Base-by-base conservation (phyloP, 2,797 vertebrate genomes). In the Pempheris klunzingeri region DNA sequence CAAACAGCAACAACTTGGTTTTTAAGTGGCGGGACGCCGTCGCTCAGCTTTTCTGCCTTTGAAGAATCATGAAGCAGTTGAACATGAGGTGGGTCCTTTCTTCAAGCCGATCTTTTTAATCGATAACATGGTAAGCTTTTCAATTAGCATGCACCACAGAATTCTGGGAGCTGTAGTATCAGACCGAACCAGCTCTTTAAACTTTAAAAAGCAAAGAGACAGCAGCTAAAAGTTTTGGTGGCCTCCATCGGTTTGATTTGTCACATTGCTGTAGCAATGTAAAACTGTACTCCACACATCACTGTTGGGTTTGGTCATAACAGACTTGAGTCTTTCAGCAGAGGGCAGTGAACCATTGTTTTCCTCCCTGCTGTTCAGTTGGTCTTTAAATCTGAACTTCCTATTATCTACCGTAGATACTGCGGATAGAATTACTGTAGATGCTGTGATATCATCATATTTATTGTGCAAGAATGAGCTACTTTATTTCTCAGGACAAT, bases 401-500 rank as follows among this genome's bases (percentile, higher is more conserved):
- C 24, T 61, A 12, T 55, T 8, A 32, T 32, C 4, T 34, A 32
- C 24, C 17, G n/a, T 22, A 18, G n/a, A n/a, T 17, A 15, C 50
- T 43, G 32, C 36, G 24, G 4, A 43, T 28, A 1, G n/a, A 53
- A 26, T 44, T 18, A 50, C 36, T 50, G 34, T 17, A 15, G 10
- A 58, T 8, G 2, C 9, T 46, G 15, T 43, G 12, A 36, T 30
- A 8, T n/a, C 34, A 5, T 68, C n/a, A 6, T 68, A 46, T 57
- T 46, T 65, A 80, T 46, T 46, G 46, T 44, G 20, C 24, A 66
- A 32, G 39, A 74, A 65, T 44, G 2, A 52, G 39, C 7, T 28
- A 20, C 28, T 43, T 65, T 61, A 76, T 81, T 49, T 46, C 47
- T 77, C 38, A 49, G 63, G 50, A 68, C 36, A 44, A 24, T 63